Evolutionary conservation across 2,113 vertebrate species (phyloP).

Genomic region (Myocastor coypus): DNA sequence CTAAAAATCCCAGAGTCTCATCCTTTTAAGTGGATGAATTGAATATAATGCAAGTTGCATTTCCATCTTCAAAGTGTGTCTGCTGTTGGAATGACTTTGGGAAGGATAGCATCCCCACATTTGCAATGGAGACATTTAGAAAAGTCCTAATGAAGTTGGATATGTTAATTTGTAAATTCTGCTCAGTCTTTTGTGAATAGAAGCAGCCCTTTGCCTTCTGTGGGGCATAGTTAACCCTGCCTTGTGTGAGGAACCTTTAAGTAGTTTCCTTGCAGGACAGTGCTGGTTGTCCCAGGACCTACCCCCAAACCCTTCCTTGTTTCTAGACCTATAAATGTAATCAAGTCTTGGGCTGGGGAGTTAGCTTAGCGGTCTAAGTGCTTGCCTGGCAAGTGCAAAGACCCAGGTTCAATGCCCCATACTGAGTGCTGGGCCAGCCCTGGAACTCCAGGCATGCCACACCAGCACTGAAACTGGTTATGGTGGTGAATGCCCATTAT

Average conservation of each 20-base stretch:
- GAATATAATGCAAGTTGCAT: background rate
- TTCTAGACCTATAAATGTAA: background rate
- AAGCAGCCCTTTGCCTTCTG: background rate
- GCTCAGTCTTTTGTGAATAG: background rate
- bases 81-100: constrained; percentile 7
- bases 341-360: background rate
- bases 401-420: no score
- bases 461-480: no score
- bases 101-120: background rate
- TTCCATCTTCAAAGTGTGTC: background rate
- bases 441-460: no score
- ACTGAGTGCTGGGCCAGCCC: no score
- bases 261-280: background rate
- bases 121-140: background rate
- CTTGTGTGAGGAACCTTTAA: background rate
- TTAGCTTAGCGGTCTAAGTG: no score
- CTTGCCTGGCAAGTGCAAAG: no score
- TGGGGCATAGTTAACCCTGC: background rate
- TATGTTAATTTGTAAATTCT: background rate
- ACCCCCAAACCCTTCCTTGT: background rate
- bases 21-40: background rate
- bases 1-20: background rate
- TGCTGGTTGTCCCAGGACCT: background rate
- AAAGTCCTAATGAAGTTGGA: background rate
- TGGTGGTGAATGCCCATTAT: no score